A percentile compares a stretch with the other conserved stretches of the same genome.
phyloP scores from a whole-genome alignment of 1,140 invertebrate genomes.

The Pogonognathellus flavescens region DNA sequence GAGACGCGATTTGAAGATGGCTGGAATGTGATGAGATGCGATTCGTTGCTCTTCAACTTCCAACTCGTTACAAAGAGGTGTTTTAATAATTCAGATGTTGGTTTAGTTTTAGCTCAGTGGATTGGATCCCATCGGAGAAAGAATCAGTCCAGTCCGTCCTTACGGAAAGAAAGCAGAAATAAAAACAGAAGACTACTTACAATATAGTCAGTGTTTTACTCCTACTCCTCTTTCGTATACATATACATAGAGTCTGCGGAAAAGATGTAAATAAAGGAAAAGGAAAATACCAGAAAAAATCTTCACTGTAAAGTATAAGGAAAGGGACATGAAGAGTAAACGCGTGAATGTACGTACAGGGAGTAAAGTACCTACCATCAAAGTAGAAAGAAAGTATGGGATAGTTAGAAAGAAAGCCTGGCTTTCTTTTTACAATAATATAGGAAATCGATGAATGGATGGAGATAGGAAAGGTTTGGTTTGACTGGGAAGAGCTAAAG shows the following conservation, averaged over 20 bases:
- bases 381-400: neutral
- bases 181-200: neutral
- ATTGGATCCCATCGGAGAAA: conserved; percentile 17
- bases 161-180: neutral
- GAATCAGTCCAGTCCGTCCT: conserved; percentile 3
- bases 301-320: neutral
- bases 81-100: conserved; percentile 55
- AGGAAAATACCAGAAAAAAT: neutral
- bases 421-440: conserved; percentile 14
- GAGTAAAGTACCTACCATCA: neutral
- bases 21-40: conserved; percentile 45
- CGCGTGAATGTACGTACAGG: neutral
- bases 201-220: too few relatives aligned
- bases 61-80: conserved; percentile 49
- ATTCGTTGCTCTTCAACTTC: conserved; percentile 48
- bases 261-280: neutral
- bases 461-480: neutral
- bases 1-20: conserved; percentile 43
- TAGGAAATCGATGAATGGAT: conserved; percentile 4
- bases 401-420: neutral
- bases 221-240: too few relatives aligned
- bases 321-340: neutral
- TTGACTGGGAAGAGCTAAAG: neutral
- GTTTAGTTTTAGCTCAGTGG: conserved; percentile 42
- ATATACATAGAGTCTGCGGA: neutral